Percentiles rank a stretch among this genome's conserved stretches.
phyloP scores from a whole-genome alignment of 1,140 invertebrate species.

The Eciton burchellii region DNA sequence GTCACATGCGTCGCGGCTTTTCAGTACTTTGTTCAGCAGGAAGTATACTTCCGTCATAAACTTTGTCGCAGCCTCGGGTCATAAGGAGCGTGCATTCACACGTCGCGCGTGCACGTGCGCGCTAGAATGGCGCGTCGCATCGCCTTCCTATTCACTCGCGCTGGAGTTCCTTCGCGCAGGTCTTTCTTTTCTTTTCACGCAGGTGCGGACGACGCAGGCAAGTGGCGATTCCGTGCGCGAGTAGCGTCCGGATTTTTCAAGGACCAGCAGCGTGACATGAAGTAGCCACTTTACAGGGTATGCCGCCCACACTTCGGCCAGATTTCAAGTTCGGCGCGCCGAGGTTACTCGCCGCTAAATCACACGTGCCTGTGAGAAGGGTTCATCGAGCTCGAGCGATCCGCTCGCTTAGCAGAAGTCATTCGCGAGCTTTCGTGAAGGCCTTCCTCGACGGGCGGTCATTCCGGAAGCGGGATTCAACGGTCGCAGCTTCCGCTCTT shows the following conservation, averaged over 20 bases:
- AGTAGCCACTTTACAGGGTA: conserved; percentile 67
- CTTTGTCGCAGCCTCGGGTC: conserved; percentile 7
- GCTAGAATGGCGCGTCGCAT: conserved; percentile 8
- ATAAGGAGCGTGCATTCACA: conserved; percentile 12
- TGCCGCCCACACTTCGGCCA: conserved; percentile 64
- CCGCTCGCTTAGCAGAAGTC: conserved; percentile 12
- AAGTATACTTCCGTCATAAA: conserved; percentile 46
- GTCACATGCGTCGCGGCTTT: conserved; percentile 6
- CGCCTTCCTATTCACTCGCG: conserved; percentile 36
- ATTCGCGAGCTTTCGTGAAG: conserved; percentile 37
- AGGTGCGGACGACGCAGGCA: conserved; percentile 1
- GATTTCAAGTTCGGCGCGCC: conserved; percentile 66
- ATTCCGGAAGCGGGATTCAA: conserved; percentile 26
- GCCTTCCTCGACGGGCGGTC: not conserved
- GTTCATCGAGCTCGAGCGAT: conserved; percentile 31
- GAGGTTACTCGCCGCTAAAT: conserved; percentile 62
- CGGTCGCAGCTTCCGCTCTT: not conserved
- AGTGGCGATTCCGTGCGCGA: conserved; percentile 43
- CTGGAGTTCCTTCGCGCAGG: not conserved
- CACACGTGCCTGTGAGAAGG: conserved; percentile 47
- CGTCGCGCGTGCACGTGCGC: conserved; percentile 15
- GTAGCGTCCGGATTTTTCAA: conserved; percentile 47
- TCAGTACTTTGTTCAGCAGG: conserved; percentile 29
- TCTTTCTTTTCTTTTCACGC: conserved; percentile 29
- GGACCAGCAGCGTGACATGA: conserved; percentile 45